A percentile compares a stretch with the other conserved stretches of the same genome.
These are phyloP conservation scores for Labrus mixtus DNA, from an alignment of 2,113 vertebrate genomes.

Conservation along the genomic window DNA sequence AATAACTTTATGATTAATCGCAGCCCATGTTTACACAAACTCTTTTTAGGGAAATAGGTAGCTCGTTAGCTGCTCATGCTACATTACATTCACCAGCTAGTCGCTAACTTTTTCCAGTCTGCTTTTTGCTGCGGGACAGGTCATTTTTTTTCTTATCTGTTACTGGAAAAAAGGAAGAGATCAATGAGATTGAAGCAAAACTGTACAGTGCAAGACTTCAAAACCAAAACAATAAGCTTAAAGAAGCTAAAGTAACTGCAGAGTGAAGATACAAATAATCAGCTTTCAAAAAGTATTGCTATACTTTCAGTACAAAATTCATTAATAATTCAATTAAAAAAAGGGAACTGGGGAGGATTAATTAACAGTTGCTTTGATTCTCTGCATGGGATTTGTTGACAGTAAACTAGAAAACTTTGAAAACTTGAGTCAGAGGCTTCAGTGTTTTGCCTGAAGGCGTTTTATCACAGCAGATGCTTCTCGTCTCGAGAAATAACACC, in stretches of 20 bases:
- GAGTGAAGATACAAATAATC: no score
- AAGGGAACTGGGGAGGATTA: no score
- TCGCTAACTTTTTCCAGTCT: neutral
- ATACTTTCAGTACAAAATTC: no score
- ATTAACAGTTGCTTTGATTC: no score
- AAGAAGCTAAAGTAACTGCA: neutral
- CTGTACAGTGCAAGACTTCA: no score
- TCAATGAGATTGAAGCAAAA: no score
- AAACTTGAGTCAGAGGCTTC: neutral
- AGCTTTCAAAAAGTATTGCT: no score
- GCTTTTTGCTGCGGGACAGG: neutral
- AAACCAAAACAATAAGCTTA: neutral
- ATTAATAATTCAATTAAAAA: no score
- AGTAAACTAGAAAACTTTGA: neutral
- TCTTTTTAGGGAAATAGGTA: neutral
- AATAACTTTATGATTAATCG: neutral
- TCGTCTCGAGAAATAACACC: slow-evolving; percentile 12
- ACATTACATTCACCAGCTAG: neutral
- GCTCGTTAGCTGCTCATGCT: neutral
- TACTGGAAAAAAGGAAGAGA: no score
- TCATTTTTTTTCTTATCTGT: neutral
- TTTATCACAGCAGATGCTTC: slow-evolving; percentile 16
- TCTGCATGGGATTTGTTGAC: neutral
- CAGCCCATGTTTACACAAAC: neutral
- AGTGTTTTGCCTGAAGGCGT: neutral